Percentiles rank a stretch among this genome's conserved stretches.
These are phyloP conservation scores for Lepus townsendii DNA, from an alignment of 2,797 vertebrate genomes.

Conservation along the genomic window DNA sequence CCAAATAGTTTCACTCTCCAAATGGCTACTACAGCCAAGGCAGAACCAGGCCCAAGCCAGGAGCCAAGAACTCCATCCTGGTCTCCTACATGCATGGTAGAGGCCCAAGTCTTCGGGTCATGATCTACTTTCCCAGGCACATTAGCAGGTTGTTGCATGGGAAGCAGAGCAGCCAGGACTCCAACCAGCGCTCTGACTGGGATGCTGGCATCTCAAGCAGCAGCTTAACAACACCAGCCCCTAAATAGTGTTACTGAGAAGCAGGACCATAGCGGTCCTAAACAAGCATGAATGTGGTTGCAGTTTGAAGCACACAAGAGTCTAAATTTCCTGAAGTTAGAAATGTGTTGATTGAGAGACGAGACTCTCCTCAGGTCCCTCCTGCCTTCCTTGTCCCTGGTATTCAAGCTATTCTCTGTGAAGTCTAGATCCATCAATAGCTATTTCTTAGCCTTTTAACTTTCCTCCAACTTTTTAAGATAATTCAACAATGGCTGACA, in stretches of 20 bases:
- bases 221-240: no score
- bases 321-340: background rate
- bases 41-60: no score
- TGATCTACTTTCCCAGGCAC: no score
- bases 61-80: no score
- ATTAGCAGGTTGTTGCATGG: no score
- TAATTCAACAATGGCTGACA: background rate
- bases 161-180: no score
- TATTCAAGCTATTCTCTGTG: background rate
- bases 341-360: background rate
- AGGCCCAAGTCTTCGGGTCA: no score
- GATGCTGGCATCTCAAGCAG: no score
- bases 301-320: background rate
- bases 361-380: background rate
- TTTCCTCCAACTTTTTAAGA: background rate
- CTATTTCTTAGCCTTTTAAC: background rate
- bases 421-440: conserved; percentile 6
- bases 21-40: no score
- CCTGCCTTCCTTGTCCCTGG: background rate
- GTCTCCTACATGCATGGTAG: no score
- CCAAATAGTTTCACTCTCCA: no score
- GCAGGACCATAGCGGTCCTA: background rate
- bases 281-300: background rate
- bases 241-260: background rate
- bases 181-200: no score